Conservation (phyloP, 2,113 vertebrate genomes). For the Accipiter cooperii region DNA sequence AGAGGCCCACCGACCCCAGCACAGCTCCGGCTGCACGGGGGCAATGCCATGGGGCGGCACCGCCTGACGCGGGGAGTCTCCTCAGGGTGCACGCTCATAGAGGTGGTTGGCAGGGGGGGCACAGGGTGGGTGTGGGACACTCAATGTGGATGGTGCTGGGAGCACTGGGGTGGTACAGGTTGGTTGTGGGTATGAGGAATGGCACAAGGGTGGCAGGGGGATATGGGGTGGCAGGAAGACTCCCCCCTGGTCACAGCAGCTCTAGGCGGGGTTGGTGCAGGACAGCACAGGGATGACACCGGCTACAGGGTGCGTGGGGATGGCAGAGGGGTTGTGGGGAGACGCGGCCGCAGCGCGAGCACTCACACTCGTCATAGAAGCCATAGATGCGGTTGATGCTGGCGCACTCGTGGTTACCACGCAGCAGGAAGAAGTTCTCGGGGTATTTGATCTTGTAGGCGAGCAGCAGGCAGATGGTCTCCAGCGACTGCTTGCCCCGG, state of each 20-base stretch:
- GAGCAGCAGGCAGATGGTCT: conserved; percentile 92
- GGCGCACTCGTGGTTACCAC: conserved; percentile 95
- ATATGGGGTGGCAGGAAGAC: not conserved
- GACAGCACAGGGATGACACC: accelerated
- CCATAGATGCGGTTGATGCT: conserved; percentile 98
- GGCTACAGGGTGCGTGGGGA: not conserved
- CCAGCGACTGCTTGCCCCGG: conserved; percentile 84
- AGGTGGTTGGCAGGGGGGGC: not conserved
- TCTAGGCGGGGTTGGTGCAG: accelerated
- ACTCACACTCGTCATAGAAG: conserved; percentile 96
- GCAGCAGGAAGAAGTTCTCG: conserved; percentile 93
- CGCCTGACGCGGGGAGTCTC: too few species aligned
- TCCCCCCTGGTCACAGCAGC: conserved; percentile 83
- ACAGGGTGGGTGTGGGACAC: accelerated
- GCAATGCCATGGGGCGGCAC: not conserved
- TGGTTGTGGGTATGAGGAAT: not conserved
- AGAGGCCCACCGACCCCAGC: accelerated
- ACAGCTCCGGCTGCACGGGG: not conserved
- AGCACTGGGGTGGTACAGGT: not conserved
- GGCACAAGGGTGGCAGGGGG: accelerated
- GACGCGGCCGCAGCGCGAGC: accelerated
- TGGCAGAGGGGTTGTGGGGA: accelerated
- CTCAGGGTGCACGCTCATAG: too few species aligned
- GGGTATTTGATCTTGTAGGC: conserved; percentile 89
- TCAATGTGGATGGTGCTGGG: too few species aligned